These are phyloP conservation scores for Epinephelus coioides DNA, from an alignment of 2,797 vertebrate species.

Conservation along the genomic window DNA sequence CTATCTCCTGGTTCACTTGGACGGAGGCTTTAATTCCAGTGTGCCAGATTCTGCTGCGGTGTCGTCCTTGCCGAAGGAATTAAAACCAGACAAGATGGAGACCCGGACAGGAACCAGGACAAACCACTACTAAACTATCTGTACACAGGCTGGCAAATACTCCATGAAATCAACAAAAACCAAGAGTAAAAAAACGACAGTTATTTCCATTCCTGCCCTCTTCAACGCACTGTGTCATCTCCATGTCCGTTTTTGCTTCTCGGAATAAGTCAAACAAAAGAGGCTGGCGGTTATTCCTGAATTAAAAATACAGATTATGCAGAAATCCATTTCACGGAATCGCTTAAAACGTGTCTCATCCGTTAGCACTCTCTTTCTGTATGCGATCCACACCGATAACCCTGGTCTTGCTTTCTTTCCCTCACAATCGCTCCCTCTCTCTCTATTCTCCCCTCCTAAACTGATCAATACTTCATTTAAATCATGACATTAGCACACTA, in stretches of 20 bases:
- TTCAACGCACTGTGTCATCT: conserved; percentile 59
- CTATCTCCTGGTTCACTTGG: conserved; percentile 73
- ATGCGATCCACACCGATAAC: conserved; percentile 90
- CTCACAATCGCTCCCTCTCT: conserved; percentile 90
- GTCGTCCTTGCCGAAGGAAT: conserved; percentile 58
- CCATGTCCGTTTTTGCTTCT: conserved; percentile 67
- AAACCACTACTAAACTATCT: conserved; percentile 65
- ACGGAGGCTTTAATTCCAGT: conserved; percentile 70
- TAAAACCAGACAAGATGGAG: conserved; percentile 79
- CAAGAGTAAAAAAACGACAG: conserved; percentile 59
- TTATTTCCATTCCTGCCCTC: conserved; percentile 66
- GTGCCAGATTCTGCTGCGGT: conserved; percentile 66
- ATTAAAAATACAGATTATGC: conserved; percentile 80
- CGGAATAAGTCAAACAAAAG: conserved; percentile 66
- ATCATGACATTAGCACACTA: conserved; percentile 92
- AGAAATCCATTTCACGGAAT: conserved; percentile 82
- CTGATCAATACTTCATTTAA: conserved; percentile 95
- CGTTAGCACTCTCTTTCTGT: conserved; percentile 87
- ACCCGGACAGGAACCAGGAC: conserved; percentile 74
- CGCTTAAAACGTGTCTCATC: conserved; percentile 83
- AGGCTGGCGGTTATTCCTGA: conserved; percentile 70
- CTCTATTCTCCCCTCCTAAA: conserved; percentile 92
- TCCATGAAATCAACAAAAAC: conserved; percentile 76
- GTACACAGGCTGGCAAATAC: conserved; percentile 70
- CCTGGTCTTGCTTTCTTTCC: conserved; percentile 90